Percentiles rank a stretch among this genome's conserved stretches.
phyloP scores from a whole-genome alignment of 2,797 vertebrate genomes.

The Podargus strigoides region DNA sequence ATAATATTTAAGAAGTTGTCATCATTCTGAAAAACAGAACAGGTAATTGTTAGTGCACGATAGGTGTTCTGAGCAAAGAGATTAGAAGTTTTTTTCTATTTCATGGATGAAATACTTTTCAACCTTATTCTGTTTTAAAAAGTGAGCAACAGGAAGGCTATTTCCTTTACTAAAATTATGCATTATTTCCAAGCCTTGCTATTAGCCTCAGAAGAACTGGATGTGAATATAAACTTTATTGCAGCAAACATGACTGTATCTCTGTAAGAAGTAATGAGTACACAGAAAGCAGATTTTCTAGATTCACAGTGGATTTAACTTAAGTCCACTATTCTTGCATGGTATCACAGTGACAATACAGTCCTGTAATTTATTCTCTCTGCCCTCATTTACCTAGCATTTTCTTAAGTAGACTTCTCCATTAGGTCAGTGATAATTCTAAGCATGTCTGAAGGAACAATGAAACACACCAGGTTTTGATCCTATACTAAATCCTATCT shows the following conservation, averaged over 20 bases:
- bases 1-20: constrained; percentile 89
- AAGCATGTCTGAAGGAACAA: not conserved
- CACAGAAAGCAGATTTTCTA: not conserved
- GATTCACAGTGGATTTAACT: not conserved
- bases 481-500: not conserved
- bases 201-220: not conserved
- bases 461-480: not conserved
- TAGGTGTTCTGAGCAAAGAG: not conserved
- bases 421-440: not conserved
- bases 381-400: not conserved
- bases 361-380: not conserved
- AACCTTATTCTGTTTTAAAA: not conserved
- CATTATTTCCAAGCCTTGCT: not conserved
- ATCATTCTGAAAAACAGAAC: constrained; percentile 83
- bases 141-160: not conserved
- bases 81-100: not conserved
- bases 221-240: not conserved
- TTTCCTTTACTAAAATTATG: not conserved
- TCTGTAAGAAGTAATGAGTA: not conserved
- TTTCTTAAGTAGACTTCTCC: not conserved
- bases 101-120: not conserved
- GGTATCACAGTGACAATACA: not conserved
- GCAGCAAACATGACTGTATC: not conserved
- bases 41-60: not conserved
- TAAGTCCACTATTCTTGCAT: not conserved